Evolutionary conservation across 2,797 vertebrate genomes (phyloP).

Genomic region (Ptychobarbus kaznakovi): DNA sequence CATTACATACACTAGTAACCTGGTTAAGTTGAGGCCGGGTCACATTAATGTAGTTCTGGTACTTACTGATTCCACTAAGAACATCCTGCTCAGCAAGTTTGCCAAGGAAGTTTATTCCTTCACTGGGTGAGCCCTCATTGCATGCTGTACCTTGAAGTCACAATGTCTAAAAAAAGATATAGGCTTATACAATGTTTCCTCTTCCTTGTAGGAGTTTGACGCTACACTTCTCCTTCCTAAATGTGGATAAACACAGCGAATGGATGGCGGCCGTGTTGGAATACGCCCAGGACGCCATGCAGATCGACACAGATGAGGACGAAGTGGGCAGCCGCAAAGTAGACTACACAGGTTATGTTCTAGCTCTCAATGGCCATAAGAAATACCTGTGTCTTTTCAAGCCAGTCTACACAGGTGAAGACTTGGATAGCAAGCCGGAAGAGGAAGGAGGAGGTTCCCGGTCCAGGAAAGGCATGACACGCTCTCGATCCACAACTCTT

Average conservation of each 20-base stretch:
- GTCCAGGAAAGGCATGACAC: constrained; percentile 73
- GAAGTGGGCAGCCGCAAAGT: constrained; percentile 78
- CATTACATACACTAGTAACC: constrained; percentile 94
- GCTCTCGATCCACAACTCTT: constrained; percentile 76
- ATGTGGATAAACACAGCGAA: constrained; percentile 91
- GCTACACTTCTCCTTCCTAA: constrained; percentile 97
- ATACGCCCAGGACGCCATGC: constrained; percentile 86
- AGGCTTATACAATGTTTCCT: neutral
- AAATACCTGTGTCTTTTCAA: constrained; percentile 98
- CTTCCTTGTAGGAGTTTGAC: constrained; percentile 83
- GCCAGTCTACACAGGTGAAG: constrained; percentile 84
- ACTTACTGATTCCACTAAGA: constrained; percentile 90
- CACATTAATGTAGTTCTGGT: constrained; percentile 98
- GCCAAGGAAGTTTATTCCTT: constrained; percentile 96
- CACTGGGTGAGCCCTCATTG: constrained; percentile 82
- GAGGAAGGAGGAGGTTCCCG: constrained; percentile 78
- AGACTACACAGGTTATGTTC: constrained; percentile 92
- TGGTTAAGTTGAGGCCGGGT: constrained; percentile 92
- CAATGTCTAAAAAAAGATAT: neutral
- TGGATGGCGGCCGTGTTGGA: constrained; percentile 93
- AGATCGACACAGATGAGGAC: constrained; percentile 87
- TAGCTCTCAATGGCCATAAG: constrained; percentile 96
- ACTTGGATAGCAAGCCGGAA: constrained; percentile 70
- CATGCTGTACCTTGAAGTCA: neutral
- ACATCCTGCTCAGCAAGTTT: constrained; percentile 93